Conservation (phyloP, 2,113 vertebrate species). For the Ranitomeya variabilis region DNA sequence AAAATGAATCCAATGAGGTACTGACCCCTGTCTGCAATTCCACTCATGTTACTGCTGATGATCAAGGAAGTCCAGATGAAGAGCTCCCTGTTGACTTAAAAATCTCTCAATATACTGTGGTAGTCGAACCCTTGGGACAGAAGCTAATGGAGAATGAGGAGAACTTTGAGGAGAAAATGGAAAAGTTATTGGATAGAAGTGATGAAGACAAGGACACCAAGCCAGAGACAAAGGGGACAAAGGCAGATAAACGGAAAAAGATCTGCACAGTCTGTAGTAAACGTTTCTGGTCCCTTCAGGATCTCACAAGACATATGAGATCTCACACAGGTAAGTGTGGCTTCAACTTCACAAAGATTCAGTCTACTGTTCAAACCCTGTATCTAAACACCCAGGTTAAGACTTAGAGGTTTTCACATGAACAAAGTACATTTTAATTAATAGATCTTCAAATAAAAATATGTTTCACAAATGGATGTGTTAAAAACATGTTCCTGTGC, state of each 20-base stretch:
- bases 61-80: constrained; percentile 60
- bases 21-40: constrained; percentile 61
- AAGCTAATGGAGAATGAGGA: constrained; percentile 75
- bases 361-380: not conserved
- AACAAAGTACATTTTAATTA: no score
- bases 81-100: constrained; percentile 68
- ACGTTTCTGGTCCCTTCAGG: constrained; percentile 98
- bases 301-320: constrained; percentile 95
- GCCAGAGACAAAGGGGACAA: constrained; percentile 74
- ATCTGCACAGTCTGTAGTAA: constrained; percentile 93
- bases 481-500: no score
- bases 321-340: constrained; percentile 90
- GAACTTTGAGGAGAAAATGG: constrained; percentile 75
- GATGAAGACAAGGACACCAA: constrained; percentile 85
- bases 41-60: not conserved
- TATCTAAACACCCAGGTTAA: not conserved
- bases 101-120: constrained; percentile 64
- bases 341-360: no score
- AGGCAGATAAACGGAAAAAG: constrained; percentile 97
- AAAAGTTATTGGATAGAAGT: constrained; percentile 77
- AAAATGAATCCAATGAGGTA: constrained; percentile 61
- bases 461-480: no score
- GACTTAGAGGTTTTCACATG: no score
- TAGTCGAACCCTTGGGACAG: constrained; percentile 65
- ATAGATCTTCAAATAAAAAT: no score